Evolutionary conservation across 2,888 invertebrate species (phyloP), one percentile per base, ranked within the genome.

Genomic region (Amiota minor): DNA sequence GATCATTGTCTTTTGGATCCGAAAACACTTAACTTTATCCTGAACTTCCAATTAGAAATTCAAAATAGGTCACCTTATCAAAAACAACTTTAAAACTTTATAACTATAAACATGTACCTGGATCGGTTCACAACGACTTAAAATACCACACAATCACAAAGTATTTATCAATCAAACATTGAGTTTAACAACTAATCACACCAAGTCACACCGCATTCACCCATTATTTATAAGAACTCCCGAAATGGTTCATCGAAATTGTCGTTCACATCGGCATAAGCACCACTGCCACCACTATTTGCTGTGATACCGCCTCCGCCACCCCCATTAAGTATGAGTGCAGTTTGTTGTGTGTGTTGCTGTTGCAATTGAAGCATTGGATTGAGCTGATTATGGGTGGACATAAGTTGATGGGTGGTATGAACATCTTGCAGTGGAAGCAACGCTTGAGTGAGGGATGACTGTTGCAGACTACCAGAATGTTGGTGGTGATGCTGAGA

Each of bases 181-280:
- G 35, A 35, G 35, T 35, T 35, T 35, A 35, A 35, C 35, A 35
- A 35, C 35, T 16, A 45, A 64, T 46, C 64, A 47, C 47, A 64
- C 35, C 23, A 67, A 64, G 16, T 47, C 6, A 69, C 45, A 35
- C 65, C 65, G 20, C 47, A 65, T 12, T 59, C 23, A 49, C 45
- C 23, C 49, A 69, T 59, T 18, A 9, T 77, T 88, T 89, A 89
- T 72, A 89, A 81, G 77, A 89, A 89, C 77, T 89, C 89, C 78
- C 89, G 86, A 79, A 89, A 89, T 11, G 89, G 89, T 75, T 89
- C 89, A 74, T 89, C 89, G 73, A 86, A 89, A 77, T 86, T 89
- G 76, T 87, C 89, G 76, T 86, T 88, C 72, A 86, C 87, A 80
- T 87, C 87, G 3, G 85, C 73, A 73, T 89, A 87, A 68, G 73